Evolutionary conservation across 2,113 vertebrate species (phyloP).

Genomic region (Apistogramma diplotaenia): DNA sequence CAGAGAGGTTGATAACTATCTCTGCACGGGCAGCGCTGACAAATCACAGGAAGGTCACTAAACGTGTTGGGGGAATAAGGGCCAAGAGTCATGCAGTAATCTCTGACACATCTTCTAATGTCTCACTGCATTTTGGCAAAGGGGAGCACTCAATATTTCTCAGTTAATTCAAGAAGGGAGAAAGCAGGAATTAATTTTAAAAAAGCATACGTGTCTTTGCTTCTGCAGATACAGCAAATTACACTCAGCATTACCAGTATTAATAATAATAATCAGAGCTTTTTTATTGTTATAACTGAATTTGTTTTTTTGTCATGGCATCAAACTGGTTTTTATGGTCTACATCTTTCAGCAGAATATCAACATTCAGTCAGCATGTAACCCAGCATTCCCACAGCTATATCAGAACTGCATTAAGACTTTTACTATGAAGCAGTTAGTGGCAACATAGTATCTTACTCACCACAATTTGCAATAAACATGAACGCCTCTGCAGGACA

Average conservation of each 20-base stretch:
- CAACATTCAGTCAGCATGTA: background rate
- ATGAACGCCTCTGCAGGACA: background rate
- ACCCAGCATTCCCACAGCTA: background rate
- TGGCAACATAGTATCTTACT: background rate
- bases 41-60: constrained; percentile 28
- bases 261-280: background rate
- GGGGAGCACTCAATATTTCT: background rate
- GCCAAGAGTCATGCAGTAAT: constrained; percentile 22
- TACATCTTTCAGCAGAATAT: background rate
- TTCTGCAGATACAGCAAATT: no score
- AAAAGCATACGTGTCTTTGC: background rate
- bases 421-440: background rate
- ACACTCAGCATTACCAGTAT: background rate
- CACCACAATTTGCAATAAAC: background rate
- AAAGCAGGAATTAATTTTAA: background rate
- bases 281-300: background rate
- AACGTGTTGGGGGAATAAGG: background rate
- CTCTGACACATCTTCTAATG: constrained; percentile 12
- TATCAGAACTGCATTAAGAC: background rate
- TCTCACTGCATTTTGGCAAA: background rate
- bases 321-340: background rate
- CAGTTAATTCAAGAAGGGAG: background rate
- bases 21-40: background rate
- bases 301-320: background rate
- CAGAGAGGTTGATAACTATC: background rate